Evolutionary conservation across 1,140 invertebrate species (phyloP).

Genomic region (Diuraphis noxia): DNA sequence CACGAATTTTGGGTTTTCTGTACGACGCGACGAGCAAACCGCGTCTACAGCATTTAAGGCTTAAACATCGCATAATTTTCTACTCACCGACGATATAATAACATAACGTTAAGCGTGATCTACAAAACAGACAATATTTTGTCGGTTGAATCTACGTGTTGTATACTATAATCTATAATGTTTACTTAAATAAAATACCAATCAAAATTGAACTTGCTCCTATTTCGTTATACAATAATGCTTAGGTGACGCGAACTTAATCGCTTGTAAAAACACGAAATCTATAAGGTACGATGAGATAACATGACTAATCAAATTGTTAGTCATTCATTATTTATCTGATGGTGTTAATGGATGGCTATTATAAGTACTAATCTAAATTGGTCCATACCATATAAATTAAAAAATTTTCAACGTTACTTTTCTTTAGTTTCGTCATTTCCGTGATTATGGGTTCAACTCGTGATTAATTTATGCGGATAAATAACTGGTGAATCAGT

Average conservation of each 20-base stretch:
- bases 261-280: not conserved
- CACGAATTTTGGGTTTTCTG: not conserved
- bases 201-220: not conserved
- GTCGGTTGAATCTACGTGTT: not conserved
- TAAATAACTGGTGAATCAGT: no score
- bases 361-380: no score
- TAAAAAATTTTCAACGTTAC: no score
- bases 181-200: no score
- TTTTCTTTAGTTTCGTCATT: no score
- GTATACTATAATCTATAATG: not conserved
- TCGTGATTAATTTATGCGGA: no score
- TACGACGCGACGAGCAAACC: not conserved
- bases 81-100: not conserved
- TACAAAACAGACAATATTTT: not conserved
- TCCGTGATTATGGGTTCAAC: no score
- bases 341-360: no score
- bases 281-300: not conserved
- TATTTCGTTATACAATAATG: no score
- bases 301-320: not conserved
- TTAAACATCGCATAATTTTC: not conserved
- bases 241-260: not conserved
- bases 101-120: not conserved
- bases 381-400: no score
- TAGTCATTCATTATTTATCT: no score
- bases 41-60: not conserved